Evolutionary conservation across 2,113 vertebrate species (phyloP), one percentile per base, ranked within the genome.

Genomic region (Cacatua alba): DNA sequence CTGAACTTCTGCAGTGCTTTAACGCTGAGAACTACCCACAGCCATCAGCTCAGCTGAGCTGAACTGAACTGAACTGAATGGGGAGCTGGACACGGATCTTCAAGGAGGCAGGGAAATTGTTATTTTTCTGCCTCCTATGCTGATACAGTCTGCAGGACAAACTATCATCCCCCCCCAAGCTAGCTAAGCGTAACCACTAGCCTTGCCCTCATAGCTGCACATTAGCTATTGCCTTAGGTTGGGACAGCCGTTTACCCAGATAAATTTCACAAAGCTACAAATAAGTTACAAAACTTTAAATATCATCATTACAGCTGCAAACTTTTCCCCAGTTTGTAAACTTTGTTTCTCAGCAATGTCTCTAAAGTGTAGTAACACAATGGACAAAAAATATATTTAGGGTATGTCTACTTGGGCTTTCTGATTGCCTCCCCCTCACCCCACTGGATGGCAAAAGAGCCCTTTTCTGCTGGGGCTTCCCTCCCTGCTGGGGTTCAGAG

Each of bases 21-120:
- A 48, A 16, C 14, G 31, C 11, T 28, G 41, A 75, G 20, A 74
- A 24, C 20, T 44, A 25, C 55, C 8, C 31, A 63, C 20, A 46
- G 44, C 26, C 12, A 23, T 29, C 21, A 48, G 31, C 39, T 29
- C 21, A 48, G 31, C 39, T 55, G 74, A 83, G 72, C 19, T 48
- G 31, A 62, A 28, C 31, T 0, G 0, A 77, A 35, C 24, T 43
- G 26, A 57, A 29, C 29, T 0, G 0, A 80, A n/a, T 11, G 9
- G 26, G 14, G 9, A 93, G n/a, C 31, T 24, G 33, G 35, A n/a
- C 28, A 11, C 4, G 31, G 49, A 37, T 52, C 31, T 88, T 70
- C 31, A 43, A 51, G n/a, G 12, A 82, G 35, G 9, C 18, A 68
- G 1, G 4, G 26, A 82, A 83, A 39, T 28, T 2, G 0, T 0